Base-by-base conservation (phyloP, 2,888 invertebrate genomes). In the Parascotia fuliginaria region DNA sequence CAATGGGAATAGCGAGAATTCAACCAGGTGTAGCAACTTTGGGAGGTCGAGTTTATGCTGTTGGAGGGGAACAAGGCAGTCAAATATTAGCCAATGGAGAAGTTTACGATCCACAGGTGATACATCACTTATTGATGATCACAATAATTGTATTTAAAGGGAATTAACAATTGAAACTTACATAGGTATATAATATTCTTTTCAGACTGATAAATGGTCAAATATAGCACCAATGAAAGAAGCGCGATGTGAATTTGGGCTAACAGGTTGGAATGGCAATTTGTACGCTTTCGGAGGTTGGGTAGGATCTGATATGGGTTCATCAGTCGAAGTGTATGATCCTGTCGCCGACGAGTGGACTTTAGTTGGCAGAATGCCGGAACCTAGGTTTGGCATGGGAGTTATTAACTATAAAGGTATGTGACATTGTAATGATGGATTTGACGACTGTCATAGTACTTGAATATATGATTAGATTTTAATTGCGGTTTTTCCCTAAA, bases 251-350 rank as follows among this genome's bases (percentile, higher is more conserved):
- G 98, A 97, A 82, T 97, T 98, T 79, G 98, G 98, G 1, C 87
- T 98, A 56, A 97, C 97, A 73, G 96, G 96, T 9, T 94, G 96
- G 83, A 95, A 96, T 65, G 97, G 96, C 19, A 94, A 94, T 71
- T 87, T 98, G 51, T 97, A 96, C 79, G 98, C 97, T 0, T 95
- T 98, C 68, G 98, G 98, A 33, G 98, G 98, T 2, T 98, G 98
- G 98, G 95, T 98, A 24, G 98, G 98, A 0, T 96, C 96, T 55
- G 97, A 97, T 78, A 97, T 98, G 80, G 97, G 97, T 1, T 95
- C 96, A 15, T 95, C 96, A 0, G 96, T 98, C 58, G 98, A 98
- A 81, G 94, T 95, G 67, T 98, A 97, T 79, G 96, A 98, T 82
- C 96, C 97, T 0, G 92, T 94, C 47, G 89, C 93, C 24, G 95